These are phyloP conservation scores for Limnephilus auricula DNA, from an alignment of 2,888 invertebrate genomes.

Conservation along the genomic window DNA sequence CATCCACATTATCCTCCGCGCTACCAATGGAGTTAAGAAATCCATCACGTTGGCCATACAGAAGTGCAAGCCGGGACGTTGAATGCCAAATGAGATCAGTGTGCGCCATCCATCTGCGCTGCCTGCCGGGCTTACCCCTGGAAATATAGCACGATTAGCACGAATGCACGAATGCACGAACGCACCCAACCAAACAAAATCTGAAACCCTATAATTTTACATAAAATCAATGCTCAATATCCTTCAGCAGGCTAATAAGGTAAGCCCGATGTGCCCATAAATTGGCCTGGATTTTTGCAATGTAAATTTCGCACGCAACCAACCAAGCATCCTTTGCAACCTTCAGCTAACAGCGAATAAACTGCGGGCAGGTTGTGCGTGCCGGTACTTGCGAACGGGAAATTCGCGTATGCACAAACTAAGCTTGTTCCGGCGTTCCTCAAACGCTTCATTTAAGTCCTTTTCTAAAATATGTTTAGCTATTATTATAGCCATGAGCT, in stretches of 20 bases:
- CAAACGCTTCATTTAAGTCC: neutral
- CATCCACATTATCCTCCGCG: neutral
- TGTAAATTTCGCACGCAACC: constrained; percentile 8
- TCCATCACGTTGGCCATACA: neutral
- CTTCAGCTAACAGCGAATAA: constrained; percentile 11
- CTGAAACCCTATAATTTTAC: neutral
- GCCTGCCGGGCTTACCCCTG: neutral
- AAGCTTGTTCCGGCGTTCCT: neutral
- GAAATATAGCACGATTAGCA: neutral
- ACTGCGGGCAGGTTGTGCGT: neutral
- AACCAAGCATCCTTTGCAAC: neutral
- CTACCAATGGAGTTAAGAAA: neutral
- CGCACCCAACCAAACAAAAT: neutral
- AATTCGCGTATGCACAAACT: neutral
- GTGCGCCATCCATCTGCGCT: neutral
- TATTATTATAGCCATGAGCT: too few species aligned
- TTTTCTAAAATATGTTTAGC: too few species aligned
- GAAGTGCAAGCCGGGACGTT: neutral
- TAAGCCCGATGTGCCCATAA: neutral
- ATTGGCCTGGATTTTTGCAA: constrained; percentile 15
- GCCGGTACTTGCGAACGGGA: constrained; percentile 10
- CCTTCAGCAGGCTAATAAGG: neutral
- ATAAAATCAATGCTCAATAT: neutral
- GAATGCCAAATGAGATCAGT: neutral
- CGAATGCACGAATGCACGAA: neutral